phyloP scores from a whole-genome alignment of 2,888 invertebrate species.

The Heteromurus nitidus region DNA sequence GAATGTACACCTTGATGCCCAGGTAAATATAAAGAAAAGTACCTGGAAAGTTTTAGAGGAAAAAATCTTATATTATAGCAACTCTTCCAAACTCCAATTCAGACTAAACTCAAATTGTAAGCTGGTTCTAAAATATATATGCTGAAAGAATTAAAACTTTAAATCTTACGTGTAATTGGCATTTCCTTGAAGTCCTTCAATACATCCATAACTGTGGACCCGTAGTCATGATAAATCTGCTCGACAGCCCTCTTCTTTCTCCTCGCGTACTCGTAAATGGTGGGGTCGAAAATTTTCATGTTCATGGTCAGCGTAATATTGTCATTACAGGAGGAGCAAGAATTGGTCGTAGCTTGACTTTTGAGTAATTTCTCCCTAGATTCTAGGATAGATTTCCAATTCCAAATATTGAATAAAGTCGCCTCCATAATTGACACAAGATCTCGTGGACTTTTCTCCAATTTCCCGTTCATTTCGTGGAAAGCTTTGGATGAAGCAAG shows the following conservation, averaged over 20 bases:
- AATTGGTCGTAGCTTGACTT: too few species aligned
- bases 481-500: conserved; percentile 2
- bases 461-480: conserved; percentile 20
- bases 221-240: conserved; percentile 64
- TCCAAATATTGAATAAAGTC: conserved; percentile 47
- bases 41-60: conserved; percentile 3
- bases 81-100: neutral
- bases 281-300: conserved; percentile 53
- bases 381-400: conserved; percentile 37
- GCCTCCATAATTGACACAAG: conserved; percentile 34
- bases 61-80: neutral
- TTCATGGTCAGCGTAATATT: conserved; percentile 54
- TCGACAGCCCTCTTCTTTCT: conserved; percentile 54
- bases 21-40: conserved; percentile 19
- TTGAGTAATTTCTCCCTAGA: conserved; percentile 9
- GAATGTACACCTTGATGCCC: conserved; percentile 57
- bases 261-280: conserved; percentile 49
- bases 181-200: conserved; percentile 45
- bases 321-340: neutral
- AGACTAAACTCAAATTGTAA: neutral
- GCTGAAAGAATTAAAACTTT: neutral
- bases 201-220: conserved; percentile 45
- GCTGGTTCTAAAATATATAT: too few species aligned
- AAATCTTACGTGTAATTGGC: conserved; percentile 47
- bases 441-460: conserved; percentile 33